Percentiles rank a stretch among this genome's conserved stretches.
Conservation (phyloP, 2,888 invertebrate species). For the Pantelozetes paolii region DNA sequence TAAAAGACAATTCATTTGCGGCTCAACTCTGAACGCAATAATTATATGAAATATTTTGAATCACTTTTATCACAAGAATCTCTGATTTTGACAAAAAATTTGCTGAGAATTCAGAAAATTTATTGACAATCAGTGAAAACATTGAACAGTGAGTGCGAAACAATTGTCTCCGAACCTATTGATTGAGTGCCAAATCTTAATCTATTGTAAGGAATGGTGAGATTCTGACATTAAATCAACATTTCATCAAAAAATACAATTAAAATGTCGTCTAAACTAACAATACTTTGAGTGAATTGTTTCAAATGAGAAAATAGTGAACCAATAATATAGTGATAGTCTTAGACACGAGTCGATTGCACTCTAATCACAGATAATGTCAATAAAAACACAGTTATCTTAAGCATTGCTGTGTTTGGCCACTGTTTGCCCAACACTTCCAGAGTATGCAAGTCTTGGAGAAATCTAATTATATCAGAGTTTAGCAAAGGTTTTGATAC, state of each 20-base stretch:
- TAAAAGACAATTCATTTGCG: too few relatives aligned
- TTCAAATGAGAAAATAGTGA: constrained; percentile 14
- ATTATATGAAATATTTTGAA: too few relatives aligned
- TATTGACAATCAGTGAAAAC: background rate
- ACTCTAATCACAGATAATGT: constrained; percentile 17
- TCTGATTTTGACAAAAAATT: too few relatives aligned
- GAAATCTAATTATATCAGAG: background rate
- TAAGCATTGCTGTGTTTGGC: background rate
- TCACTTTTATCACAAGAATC: too few relatives aligned
- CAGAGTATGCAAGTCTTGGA: constrained; percentile 6
- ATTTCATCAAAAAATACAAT: constrained; percentile 25
- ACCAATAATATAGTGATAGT: background rate
- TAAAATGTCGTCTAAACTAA: constrained; percentile 22
- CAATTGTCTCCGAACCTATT: background rate
- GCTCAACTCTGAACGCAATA: too few relatives aligned
- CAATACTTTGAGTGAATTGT: background rate
- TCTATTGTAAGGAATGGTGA: background rate
- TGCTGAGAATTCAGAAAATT: too few relatives aligned
- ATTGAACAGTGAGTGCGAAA: background rate
- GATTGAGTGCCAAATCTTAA: background rate
- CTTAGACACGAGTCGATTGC: background rate
- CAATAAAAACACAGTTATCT: background rate
- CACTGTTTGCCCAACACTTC: constrained; percentile 7
- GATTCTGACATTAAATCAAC: background rate
- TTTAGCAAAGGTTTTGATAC: background rate